Base-by-base conservation (phyloP, 2,797 vertebrate species). In the Allobates femoralis region DNA sequence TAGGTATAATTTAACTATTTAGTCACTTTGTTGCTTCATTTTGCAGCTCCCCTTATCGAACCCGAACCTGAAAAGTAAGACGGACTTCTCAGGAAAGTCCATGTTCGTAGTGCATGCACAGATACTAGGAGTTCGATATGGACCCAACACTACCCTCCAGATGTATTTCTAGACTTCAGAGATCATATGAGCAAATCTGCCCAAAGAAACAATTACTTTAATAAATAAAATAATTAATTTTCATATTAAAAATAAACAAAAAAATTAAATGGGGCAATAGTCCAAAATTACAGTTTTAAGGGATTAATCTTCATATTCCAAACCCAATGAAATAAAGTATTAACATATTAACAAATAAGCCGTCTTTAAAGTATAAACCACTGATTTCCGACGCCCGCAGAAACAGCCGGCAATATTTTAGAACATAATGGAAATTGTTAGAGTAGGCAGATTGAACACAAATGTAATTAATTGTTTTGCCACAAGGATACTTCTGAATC, bases 401-500 rank as follows among this genome's bases (percentile, higher is more conserved):
- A 32, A 23, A 78, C 51, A 60, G 32, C 77, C 34, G 6, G 55
- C 55, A 41, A n/a, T 19, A 8, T 23, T 34, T 67, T 69, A 55
- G 46, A n/a, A 19, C 28, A 56, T 19, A 71, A 71, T 34, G 66
- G 80, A 28, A 71, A 71, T 55, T 53, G 28, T 66, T 53, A 69
- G 28, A 51, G 26, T 3, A 23, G 3, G 16, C 41, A 23, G 64
- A 34, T 67, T 51, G 50, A 34, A 23, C 11, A 67, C 64, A n/a
- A n/a, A 71, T 69, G 51, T 55, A 64, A 80, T 62, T 66, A 62
- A 66, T 50, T 80, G 80, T 82, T 21, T 56, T 69, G 64, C 67
- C 50, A 51, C 41, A 67, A 66, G 50, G 66, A 83, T 30, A 58
- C 32, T 83, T 66, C 51, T 58, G 53, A 2, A 56, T 60, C 69